Percentiles rank a stretch among this genome's conserved stretches.
phyloP scores from a whole-genome alignment of 2,113 vertebrate genomes.

The Anseranas semipalmata region DNA sequence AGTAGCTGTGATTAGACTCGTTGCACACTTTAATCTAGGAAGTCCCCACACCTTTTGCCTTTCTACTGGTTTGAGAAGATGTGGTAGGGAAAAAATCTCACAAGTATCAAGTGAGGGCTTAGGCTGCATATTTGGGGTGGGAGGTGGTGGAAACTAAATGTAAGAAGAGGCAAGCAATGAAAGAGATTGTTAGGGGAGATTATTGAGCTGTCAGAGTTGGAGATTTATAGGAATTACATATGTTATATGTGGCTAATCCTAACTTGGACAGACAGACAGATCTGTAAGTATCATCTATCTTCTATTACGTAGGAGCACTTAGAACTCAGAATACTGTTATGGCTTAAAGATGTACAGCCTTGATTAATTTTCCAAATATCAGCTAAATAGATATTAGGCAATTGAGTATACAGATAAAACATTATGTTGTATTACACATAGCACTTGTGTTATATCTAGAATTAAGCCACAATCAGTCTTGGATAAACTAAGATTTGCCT shows the following conservation, averaged over 20 bases:
- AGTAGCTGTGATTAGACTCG: background rate
- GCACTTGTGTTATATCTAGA: background rate
- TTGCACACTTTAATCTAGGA: background rate
- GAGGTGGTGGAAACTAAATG: background rate
- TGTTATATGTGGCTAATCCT: background rate
- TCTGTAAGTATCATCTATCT: background rate
- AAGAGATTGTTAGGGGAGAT: background rate
- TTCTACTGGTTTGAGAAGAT: background rate
- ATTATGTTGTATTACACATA: background rate
- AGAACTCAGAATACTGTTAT: background rate
- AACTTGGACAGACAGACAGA: background rate
- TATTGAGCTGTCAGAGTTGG: background rate
- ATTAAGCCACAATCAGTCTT: background rate
- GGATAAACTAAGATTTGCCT: background rate
- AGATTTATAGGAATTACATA: background rate
- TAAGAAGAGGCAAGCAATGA: background rate
- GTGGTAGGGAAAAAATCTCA: background rate
- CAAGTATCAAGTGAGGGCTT: background rate
- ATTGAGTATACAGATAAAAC: background rate
- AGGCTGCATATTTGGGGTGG: background rate
- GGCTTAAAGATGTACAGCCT: accelerated
- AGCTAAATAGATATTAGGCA: background rate
- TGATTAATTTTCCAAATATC: background rate
- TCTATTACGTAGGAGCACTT: background rate
- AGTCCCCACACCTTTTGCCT: background rate